A percentile compares a stretch with the other conserved stretches of the same genome.
Evolutionary conservation across 1,140 invertebrate species (phyloP).

Genomic region (Drosophila serrata): DNA sequence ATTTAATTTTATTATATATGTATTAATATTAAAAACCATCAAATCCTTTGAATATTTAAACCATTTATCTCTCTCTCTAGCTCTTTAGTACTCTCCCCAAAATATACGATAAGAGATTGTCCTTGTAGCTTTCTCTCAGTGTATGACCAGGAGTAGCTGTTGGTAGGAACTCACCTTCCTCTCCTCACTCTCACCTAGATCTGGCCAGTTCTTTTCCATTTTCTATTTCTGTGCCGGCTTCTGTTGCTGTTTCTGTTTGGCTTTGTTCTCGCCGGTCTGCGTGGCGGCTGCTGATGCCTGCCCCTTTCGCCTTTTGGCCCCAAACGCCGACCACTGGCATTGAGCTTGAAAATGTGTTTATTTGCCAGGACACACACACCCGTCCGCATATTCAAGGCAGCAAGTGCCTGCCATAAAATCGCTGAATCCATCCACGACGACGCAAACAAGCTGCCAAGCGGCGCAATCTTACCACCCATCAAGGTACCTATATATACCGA

Average conservation of each 20-base stretch:
- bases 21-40: too few relatives aligned
- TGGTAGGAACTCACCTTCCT: not conserved
- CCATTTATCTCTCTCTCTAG: too few relatives aligned
- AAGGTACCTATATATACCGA: slow-evolving; percentile 7
- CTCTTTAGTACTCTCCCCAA: accelerated
- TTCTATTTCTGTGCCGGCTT: slow-evolving; percentile 65
- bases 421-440: slow-evolving; percentile 71
- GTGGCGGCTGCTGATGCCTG: not conserved
- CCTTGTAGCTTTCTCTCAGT: slow-evolving; percentile 10
- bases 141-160: slow-evolving; percentile 14
- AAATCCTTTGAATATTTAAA: too few relatives aligned
- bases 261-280: slow-evolving; percentile 63
- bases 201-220: slow-evolving; percentile 67
- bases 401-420: slow-evolving; percentile 82
- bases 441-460: slow-evolving; percentile 60
- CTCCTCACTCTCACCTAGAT: slow-evolving; percentile 1
- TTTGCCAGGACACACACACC: slow-evolving; percentile 41
- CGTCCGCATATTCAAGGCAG: slow-evolving; percentile 34
- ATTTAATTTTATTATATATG: too few relatives aligned
- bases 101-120: not conserved
- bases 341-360: slow-evolving; percentile 84
- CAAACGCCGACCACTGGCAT: slow-evolving; percentile 51
- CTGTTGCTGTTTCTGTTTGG: slow-evolving; percentile 66
- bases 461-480: slow-evolving; percentile 38
- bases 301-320: slow-evolving; percentile 47